Evolutionary conservation across 2,113 vertebrate species (phyloP).

Genomic region (Nyctereutes procyonoides): DNA sequence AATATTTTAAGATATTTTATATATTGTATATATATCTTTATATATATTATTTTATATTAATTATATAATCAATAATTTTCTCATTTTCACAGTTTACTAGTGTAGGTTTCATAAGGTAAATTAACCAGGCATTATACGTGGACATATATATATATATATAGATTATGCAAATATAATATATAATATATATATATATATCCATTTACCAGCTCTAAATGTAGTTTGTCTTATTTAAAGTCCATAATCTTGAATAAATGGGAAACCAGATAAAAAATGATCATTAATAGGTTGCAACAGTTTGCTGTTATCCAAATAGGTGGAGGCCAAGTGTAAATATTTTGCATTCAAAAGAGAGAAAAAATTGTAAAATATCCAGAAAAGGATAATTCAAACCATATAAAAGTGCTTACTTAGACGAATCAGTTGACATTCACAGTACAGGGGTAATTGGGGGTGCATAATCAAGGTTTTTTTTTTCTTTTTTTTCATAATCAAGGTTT

Average conservation of each 20-base stretch:
- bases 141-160: conserved; percentile 62
- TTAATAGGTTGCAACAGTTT: conserved; percentile 52
- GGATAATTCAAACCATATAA: background rate
- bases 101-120: conserved; percentile 63
- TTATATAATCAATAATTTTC: conserved; percentile 87
- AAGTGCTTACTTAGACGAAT: background rate
- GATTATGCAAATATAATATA: no score
- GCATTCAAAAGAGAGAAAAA: background rate
- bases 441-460: background rate
- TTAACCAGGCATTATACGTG: conserved; percentile 74
- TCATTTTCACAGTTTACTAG: conserved; percentile 85
- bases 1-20: no score
- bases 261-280: conserved; percentile 52
- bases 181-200: conserved; percentile 45
- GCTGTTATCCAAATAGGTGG: background rate
- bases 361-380: background rate
- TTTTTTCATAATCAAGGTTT: background rate
- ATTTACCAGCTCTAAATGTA: conserved; percentile 88
- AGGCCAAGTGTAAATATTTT: background rate
- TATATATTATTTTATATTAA: no score
- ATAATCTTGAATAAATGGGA: conserved; percentile 65
- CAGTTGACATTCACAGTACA: background rate
- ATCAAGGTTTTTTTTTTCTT: no score
- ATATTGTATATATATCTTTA: no score
- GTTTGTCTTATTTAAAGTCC: conserved; percentile 77